phyloP scores from a whole-genome alignment of 2,888 invertebrate genomes.

The Sesia apiformis region DNA sequence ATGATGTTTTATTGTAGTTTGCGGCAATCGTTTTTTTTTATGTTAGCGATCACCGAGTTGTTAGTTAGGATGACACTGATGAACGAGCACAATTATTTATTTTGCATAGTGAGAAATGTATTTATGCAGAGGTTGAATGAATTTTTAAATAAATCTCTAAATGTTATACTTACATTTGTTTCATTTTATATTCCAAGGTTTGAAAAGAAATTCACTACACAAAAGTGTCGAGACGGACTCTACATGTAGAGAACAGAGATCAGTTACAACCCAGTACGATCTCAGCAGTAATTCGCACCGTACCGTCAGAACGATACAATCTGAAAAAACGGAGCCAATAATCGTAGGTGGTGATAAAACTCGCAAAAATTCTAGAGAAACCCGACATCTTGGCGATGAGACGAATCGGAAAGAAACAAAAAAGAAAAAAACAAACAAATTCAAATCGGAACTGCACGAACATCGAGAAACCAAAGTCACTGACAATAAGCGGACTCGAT shows the following conservation, averaged over 20 bases:
- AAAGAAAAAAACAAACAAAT: slow-evolving; percentile 4
- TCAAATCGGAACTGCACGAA: background rate
- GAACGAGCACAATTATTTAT: slow-evolving; percentile 12
- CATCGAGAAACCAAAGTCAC: background rate
- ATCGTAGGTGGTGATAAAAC: slow-evolving; percentile 8
- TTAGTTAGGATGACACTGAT: slow-evolving; percentile 2
- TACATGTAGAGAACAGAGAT: slow-evolving; percentile 10
- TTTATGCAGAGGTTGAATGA: background rate
- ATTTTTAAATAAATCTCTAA: slow-evolving; percentile 20
- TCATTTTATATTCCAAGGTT: slow-evolving; percentile 32
- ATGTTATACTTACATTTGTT: slow-evolving; percentile 19
- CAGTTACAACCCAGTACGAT: slow-evolving; percentile 17
- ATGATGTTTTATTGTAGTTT: too few relatives aligned
- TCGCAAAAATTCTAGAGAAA: slow-evolving; percentile 3
- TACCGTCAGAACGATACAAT: slow-evolving; percentile 5
- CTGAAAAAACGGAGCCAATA: slow-evolving; percentile 1
- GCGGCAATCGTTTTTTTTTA: background rate
- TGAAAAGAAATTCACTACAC: slow-evolving; percentile 10
- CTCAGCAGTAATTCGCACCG: slow-evolving; percentile 1
- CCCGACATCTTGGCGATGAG: background rate
- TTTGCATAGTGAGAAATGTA: background rate
- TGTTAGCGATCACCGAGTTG: background rate
- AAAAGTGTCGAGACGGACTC: slow-evolving; percentile 8
- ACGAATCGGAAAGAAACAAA: slow-evolving; percentile 3
- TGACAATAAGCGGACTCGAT: background rate